Evolutionary conservation across 2,797 vertebrate genomes (phyloP), one percentile per base, ranked within the genome.

Genomic region (Gymnocypris eckloni): DNA sequence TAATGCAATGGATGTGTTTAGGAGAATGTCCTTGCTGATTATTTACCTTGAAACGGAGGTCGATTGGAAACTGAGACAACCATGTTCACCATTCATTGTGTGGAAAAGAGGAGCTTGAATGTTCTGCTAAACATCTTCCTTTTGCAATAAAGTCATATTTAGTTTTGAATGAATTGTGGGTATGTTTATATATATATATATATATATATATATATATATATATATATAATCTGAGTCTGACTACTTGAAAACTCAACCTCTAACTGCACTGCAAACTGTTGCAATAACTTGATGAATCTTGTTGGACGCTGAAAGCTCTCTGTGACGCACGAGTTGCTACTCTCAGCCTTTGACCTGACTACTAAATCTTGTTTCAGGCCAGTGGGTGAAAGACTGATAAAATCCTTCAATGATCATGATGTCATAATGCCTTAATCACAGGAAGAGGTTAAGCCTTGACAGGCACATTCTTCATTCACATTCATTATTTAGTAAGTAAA

Each of bases 351-450:
- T 92, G 91, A 92, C 91, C 92, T 89, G 78, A 2, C 86, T 88
- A 50, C 89, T 93, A 92, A 93, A 94, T 94, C 91, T 91, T 28
- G 41, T 33, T 78, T 67, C 54, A 84, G 78, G 64, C 67, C 69
- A 73, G 70, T 71, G 52, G n/a, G 83, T 25, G 59, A 16, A 70
- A 81, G 84, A 87, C 87, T 76, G 92, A 93, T 87, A 90, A 90
- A 88, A 90, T 90, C 64, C 86, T 90, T 85, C 13, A 54, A 77
- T 87, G 79, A 87, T 89, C 87, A 89, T 22, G 20, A 92, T 94
- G 93, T 93, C 91, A 93, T 89, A 84, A 84, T 81, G 28, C 82
- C 85, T 93, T 90, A 92, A 94, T 93, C 91, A 91, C 64, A 25
- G 16, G 79, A 85, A 87, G 84, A 87, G 28, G 13, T 83, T 64